These are phyloP conservation scores for Antheraea assamensis DNA, from an alignment of 2,888 invertebrate genomes.

Conservation along the genomic window DNA sequence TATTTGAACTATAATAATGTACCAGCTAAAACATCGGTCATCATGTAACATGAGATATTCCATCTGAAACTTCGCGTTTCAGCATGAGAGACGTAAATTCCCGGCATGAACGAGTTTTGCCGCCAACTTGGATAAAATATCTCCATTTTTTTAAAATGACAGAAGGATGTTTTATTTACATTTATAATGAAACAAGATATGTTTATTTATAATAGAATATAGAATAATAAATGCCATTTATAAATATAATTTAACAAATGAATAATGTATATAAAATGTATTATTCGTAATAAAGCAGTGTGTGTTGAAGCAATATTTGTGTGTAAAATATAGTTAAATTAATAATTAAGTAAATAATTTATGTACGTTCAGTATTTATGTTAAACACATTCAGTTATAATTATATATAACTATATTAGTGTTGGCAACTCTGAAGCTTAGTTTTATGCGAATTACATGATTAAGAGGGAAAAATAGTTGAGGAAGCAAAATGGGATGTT, in stretches of 20 bases:
- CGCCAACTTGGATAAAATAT: neutral
- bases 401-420: no score
- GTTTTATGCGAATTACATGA: no score
- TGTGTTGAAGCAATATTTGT: constrained; percentile 40
- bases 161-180: no score
- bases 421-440: no score
- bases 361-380: neutral
- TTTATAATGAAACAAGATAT: neutral
- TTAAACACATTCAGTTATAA: neutral
- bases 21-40: neutral
- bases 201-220: neutral
- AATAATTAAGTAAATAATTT: constrained; percentile 3
- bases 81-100: neutral
- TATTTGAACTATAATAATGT: neutral
- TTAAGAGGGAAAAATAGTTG: no score
- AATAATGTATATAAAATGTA: constrained; percentile 12
- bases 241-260: constrained; percentile 5
- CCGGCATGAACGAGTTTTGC: neutral
- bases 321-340: constrained; percentile 27
- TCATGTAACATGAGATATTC: neutral
- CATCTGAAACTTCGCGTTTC: neutral
- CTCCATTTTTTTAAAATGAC: neutral
- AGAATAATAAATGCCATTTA: constrained; percentile 7
- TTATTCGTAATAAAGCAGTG: constrained; percentile 20
- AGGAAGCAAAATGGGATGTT: no score